phyloP scores from a whole-genome alignment of 2,888 invertebrate species.

The Megaustenia siamemsis region DNA sequence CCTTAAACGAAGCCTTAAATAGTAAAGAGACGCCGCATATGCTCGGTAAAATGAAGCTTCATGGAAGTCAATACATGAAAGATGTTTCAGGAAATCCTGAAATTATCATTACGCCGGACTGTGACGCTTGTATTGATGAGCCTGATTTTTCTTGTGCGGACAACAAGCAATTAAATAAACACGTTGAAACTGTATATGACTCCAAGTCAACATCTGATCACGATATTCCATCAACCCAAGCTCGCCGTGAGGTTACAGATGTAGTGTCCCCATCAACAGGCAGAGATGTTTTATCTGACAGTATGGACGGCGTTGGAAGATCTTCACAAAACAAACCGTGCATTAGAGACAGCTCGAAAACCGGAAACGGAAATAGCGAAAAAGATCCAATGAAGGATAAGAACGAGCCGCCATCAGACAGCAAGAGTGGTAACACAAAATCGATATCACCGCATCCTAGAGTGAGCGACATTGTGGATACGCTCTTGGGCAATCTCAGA shows the following conservation, averaged over 20 bases:
- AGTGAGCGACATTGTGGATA: constrained; percentile 14
- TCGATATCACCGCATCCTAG: neutral
- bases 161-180: neutral
- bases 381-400: neutral
- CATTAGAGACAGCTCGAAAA: neutral
- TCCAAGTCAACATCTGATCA: too few relatives aligned
- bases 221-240: too few relatives aligned
- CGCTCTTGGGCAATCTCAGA: neutral
- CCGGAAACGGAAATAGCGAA: neutral
- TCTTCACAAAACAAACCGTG: neutral
- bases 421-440: too few relatives aligned
- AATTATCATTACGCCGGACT: constrained; percentile 37
- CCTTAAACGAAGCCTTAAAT: neutral
- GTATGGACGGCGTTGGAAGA: neutral
- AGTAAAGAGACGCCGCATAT: neutral
- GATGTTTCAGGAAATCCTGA: constrained; percentile 2
- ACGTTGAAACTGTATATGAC: too few relatives aligned
- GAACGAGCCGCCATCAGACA: neutral
- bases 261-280: too few relatives aligned
- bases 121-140: neutral
- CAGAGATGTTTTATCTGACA: neutral
- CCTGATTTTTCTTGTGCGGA: neutral
- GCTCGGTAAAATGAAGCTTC: neutral
- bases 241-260: too few relatives aligned
- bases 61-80: too few relatives aligned